Base-by-base conservation (phyloP, 1,140 invertebrate genomes). In the Sesamia nonagrioides region DNA sequence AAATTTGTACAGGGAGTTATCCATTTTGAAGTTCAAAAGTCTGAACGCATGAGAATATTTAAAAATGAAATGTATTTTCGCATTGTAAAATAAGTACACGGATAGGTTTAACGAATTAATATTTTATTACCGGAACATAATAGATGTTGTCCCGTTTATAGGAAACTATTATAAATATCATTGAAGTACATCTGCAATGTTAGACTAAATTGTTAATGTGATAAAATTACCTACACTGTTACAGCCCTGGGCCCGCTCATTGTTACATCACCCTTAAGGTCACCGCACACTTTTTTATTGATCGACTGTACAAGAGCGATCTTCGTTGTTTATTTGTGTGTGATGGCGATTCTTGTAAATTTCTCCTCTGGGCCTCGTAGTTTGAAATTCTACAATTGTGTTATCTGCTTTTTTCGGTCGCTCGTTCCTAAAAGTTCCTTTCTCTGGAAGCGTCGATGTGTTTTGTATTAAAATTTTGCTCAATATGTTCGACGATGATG, bases 11-110 rank as follows among this genome's bases (percentile, higher is more conserved):
- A 77, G 74, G 74, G 74, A 77, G 27, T 77, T 66, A 68, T 63
- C 60, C 48, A 68, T 48, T 37, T 92, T 88, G 75, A 86, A 91
- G 93, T 92, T 94, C 92, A 87, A 89, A 94, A 94, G 93, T 93
- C 91, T 94, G 93, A 94, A 93, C 91, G 88, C 84, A 86, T 91
- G 87, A 86, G 74, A 63, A 63, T 73, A 60, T 69, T 69, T 66
- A 66, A 66, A 72, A 77, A 60, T 58, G 84, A 88, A 89, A 89
- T 92, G 93, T 94, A 93, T 94, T 94, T 93, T 94, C 91, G 85
- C 93, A 93, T 94, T 93, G 93, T 94, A 93, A 89, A 88, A 88
- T 92, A 92, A 87, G 92, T 92, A 93, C 92, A 94, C 92, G 68
- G 82, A 86, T 92, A 92, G 88, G 86, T 86, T 88, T 88, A 88